phyloP scores from a whole-genome alignment of 1,140 invertebrate species.

The Pachyrhynchus sulphureomaculatus region DNA sequence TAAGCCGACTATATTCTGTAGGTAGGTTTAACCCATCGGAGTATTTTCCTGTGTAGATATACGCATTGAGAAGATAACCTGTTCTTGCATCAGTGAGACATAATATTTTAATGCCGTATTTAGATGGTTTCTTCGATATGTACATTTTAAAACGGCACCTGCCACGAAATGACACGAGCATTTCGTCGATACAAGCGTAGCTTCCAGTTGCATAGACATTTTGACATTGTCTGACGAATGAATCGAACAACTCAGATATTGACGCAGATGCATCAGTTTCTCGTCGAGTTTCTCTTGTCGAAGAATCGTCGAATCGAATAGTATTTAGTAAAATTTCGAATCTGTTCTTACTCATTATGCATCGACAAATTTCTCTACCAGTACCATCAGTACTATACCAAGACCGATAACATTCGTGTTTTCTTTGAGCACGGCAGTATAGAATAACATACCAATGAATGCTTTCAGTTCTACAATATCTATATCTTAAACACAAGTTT shows the following conservation, averaged over 20 bases:
- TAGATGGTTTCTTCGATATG: conserved; percentile 3
- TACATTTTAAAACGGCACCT: conserved; percentile 19
- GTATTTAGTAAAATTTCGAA: not conserved
- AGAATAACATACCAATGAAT: too few relatives aligned
- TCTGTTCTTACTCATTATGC: not conserved
- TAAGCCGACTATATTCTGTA: not conserved
- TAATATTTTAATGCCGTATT: conserved; percentile 18
- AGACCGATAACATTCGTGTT: too few relatives aligned
- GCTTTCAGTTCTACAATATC: too few relatives aligned
- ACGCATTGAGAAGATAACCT: conserved; percentile 4
- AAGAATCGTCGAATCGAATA: conserved; percentile 5
- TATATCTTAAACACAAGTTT: too few relatives aligned
- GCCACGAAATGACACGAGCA: conserved; percentile 16
- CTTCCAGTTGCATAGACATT: not conserved
- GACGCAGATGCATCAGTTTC: conserved; percentile 1
- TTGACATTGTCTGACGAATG: conserved; percentile 7
- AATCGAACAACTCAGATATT: conserved; percentile 3
- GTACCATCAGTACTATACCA: conserved; percentile 17
- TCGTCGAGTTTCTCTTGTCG: not conserved
- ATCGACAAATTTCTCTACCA: conserved; percentile 19
- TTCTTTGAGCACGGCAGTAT: too few relatives aligned
- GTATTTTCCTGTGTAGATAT: conserved; percentile 15
- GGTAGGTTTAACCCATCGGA: not conserved
- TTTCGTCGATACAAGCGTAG: conserved; percentile 15
- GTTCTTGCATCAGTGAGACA: conserved; percentile 27